Evolutionary conservation across 2,113 vertebrate genomes (phyloP), one percentile per base, ranked within the genome.

Genomic region (Pagrus major): DNA sequence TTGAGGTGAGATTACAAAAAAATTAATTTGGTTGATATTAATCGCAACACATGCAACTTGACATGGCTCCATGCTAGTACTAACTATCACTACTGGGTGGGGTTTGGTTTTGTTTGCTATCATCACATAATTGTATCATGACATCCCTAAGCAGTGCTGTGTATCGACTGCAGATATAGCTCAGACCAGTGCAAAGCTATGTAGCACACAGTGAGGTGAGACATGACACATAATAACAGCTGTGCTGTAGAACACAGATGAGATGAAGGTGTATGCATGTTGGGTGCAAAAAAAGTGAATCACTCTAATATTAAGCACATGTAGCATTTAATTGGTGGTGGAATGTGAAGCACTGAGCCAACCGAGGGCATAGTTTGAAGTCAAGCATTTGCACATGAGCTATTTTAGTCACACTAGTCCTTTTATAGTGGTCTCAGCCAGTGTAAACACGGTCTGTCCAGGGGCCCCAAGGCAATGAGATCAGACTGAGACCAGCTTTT

Each of bases 391-490:
- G 83, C 84, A 78, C 89, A 87, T n/a, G 39, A 76, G 80, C 83
- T 89, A 86, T 92, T 90, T 86, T 80, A 83, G 89, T 87, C 73
- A 27, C 88, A 74, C 76, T 80, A 77, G 74, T 86, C 86, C 85
- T 92, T 91, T 91, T 90, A 88, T 86, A 87, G 88, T 78, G 75
- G 78, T 80, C 65, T 86, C 55, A 75, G 86, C 78, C 85, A 86
- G 75, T 83, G 88, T 88, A 91, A 89, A 91, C 76, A 88, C n/a
- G 88, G 72, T 78, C 67, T 73, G 64, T 70, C 72, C 77, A 78
- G 61, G 71, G 78, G 81, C 79, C 87, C 89, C 31, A 1, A 67
- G 77, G 80, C 87, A 83, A 60, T 68, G 87, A 72, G 75, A 87
- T 88, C 84, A 89, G 74, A 88, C 84, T 84, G 77, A 88, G 78